Evolutionary conservation across 2,888 invertebrate genomes (phyloP).

Genomic region (Drosophila hamatofila): DNA sequence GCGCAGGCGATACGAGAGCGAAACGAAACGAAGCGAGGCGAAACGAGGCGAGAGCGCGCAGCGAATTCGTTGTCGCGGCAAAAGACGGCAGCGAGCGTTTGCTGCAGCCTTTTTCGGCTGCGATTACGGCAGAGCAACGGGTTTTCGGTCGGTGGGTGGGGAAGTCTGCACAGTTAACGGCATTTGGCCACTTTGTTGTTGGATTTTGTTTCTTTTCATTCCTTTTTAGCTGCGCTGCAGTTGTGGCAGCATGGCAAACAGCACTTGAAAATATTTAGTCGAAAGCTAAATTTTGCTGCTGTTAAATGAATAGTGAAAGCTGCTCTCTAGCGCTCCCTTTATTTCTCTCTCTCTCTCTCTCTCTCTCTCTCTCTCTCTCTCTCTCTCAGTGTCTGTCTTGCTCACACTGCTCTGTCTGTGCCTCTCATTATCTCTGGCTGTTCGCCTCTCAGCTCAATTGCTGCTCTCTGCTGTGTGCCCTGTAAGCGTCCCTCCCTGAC

Average conservation of each 20-base stretch:
- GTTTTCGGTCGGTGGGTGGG: not conserved
- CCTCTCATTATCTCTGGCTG: not conserved
- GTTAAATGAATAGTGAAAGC: slow-evolving; percentile 44
- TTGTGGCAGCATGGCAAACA: slow-evolving; percentile 11
- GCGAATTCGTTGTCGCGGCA: slow-evolving; percentile 45
- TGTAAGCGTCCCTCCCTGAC: slow-evolving; percentile 15
- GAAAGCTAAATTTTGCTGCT: slow-evolving; percentile 6
- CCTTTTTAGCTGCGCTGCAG: slow-evolving; percentile 3
- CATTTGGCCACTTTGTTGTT: slow-evolving; percentile 21
- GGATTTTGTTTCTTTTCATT: slow-evolving; percentile 2
- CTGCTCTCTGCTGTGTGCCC: slow-evolving; percentile 8
- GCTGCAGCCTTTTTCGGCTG: slow-evolving; percentile 36
- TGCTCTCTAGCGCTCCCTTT: not conserved
- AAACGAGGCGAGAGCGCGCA: slow-evolving; percentile 41
- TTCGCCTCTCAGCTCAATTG: not conserved
- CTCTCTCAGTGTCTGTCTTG: not conserved
- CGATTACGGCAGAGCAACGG: slow-evolving; percentile 6
- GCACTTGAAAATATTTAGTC: slow-evolving; percentile 21
- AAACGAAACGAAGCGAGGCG: not conserved
- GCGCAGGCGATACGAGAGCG: slow-evolving; percentile 24
- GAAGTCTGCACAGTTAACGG: slow-evolving; percentile 26
- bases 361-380: not conserved
- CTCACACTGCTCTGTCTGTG: not conserved
- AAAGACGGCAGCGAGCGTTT: slow-evolving; percentile 20
- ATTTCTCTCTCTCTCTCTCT: not conserved